Base-by-base conservation (phyloP, 2,797 vertebrate species). In the Kryptolebias ocellatus region DNA sequence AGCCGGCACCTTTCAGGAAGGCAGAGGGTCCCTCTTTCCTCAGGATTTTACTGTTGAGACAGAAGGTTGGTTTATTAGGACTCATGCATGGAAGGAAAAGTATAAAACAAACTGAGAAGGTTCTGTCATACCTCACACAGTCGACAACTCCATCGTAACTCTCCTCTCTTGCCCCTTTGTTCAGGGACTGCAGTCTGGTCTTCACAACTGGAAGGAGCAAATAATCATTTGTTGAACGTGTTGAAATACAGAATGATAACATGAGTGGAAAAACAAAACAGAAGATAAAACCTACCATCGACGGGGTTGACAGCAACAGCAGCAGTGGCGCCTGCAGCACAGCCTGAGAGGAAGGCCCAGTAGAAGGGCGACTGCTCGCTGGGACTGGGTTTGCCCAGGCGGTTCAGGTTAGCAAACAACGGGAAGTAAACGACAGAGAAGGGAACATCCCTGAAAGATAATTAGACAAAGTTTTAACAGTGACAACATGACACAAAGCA, bases 351-450 rank as follows among this genome's bases (percentile, higher is more conserved):
- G 81, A 96, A 96, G 0, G 95, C 94, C 93, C 95, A 95, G 53
- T 94, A 92, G 74, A 95, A 93, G 1, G 95, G 94, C 0, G 91
- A 91, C 0, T 89, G 66, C 44, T 64, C 85, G 2, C 91, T 83
- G 0, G 85, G 78, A 5, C 89, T 81, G 4, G 87, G 86, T 70
- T 92, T 86, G 3, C 95, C 95, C 57, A 95, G 80, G 1, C 72
- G 78, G 83, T 96, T 94, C 64, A 96, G 72, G 76, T 96, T 91
- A 20, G 95, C 93, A 81, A 96, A 96, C 70, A 96, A 87, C 0
- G 95, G 95, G 64, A 96, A 96, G 86, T 96, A 96, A 44, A 96
- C 76, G 0, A 95, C 3, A 0, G 95, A 96, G 62, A 96, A 96
- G 1, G 95, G 95, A 39, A 96, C 94, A 46, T 96, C 95, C 83